Conservation (phyloP, 2,888 invertebrate species). For the Lacanobia wlatinum region DNA sequence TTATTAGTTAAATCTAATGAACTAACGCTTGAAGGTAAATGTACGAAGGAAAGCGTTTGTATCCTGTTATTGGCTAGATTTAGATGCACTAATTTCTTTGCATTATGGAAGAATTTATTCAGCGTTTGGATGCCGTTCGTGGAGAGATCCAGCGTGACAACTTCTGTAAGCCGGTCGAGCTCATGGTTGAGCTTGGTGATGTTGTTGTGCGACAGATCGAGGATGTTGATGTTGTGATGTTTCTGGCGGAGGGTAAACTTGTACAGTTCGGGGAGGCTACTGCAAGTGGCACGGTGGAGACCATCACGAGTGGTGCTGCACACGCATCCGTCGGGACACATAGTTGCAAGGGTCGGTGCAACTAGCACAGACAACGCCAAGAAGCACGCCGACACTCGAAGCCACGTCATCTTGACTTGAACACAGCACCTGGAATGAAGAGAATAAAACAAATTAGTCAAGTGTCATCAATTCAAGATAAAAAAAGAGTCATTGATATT, state of each 20-base stretch:
- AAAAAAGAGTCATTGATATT: constrained; percentile 6
- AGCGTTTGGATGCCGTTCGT: constrained; percentile 91
- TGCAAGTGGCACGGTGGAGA: constrained; percentile 92
- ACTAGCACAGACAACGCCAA: constrained; percentile 79
- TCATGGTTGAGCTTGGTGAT: constrained; percentile 91
- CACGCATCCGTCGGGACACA: constrained; percentile 89
- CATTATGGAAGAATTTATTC: constrained; percentile 90
- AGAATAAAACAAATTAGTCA: constrained; percentile 58
- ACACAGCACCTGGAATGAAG: constrained; percentile 84
- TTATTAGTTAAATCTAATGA: constrained; percentile 92
- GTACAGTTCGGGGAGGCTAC: constrained; percentile 94
- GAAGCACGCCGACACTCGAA: constrained; percentile 75
- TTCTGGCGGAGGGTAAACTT: constrained; percentile 89
- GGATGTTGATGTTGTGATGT: constrained; percentile 89
- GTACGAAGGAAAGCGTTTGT: constrained; percentile 86
- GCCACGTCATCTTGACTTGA: constrained; percentile 80
- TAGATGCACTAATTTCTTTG: constrained; percentile 91
- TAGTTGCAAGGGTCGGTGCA: constrained; percentile 77
- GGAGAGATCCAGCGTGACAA: constrained; percentile 92
- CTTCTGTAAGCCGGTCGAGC: constrained; percentile 90
- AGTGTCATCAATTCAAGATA: background rate
- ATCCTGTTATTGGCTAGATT: constrained; percentile 92
- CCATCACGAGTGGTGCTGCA: constrained; percentile 92
- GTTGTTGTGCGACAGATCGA: constrained; percentile 92
- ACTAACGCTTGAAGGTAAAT: constrained; percentile 91